phyloP scores from a whole-genome alignment of 2,888 invertebrate species.

The Tenthredo mesomela region DNA sequence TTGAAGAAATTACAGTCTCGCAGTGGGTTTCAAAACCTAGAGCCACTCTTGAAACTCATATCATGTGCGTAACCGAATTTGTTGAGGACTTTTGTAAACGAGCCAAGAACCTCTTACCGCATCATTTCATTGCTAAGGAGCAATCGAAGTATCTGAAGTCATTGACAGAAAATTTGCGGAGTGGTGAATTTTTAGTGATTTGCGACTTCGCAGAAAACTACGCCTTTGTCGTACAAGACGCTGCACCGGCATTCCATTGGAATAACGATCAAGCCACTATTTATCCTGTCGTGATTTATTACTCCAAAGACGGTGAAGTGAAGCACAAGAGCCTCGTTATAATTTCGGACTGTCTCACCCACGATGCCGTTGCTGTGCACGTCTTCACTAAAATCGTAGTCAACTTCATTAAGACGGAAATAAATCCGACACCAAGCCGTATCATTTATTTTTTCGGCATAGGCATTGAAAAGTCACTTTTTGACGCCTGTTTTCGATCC shows the following conservation, averaged over 20 bases:
- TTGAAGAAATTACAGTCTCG: neutral
- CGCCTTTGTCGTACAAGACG: slow-evolving; percentile 59
- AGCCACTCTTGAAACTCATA: slow-evolving; percentile 4
- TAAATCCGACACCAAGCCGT: too few species aligned
- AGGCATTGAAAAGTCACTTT: too few species aligned
- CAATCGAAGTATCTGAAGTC: slow-evolving; percentile 12
- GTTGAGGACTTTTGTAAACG: neutral
- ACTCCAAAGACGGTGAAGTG: slow-evolving; percentile 51
- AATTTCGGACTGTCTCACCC: slow-evolving; percentile 58
- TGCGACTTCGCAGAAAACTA: neutral
- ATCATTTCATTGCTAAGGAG: slow-evolving; percentile 14
- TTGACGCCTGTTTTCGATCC: too few species aligned
- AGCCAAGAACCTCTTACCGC: neutral
- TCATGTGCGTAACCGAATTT: neutral
- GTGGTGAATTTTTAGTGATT: neutral
- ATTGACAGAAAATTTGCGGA: neutral
- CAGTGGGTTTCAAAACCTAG: slow-evolving; percentile 17
- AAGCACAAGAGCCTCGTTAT: slow-evolving; percentile 58
- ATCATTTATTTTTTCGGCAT: too few species aligned
- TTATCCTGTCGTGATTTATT: slow-evolving; percentile 58
- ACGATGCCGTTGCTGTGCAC: too few species aligned
- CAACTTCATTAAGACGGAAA: too few species aligned
- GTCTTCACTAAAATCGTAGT: too few species aligned
- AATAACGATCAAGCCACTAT: slow-evolving; percentile 55
- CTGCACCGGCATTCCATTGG: slow-evolving; percentile 58